A percentile compares a stretch with the other conserved stretches of the same genome.
phyloP scores from a whole-genome alignment of 2,888 invertebrate species.

The Hetaerina titia region DNA sequence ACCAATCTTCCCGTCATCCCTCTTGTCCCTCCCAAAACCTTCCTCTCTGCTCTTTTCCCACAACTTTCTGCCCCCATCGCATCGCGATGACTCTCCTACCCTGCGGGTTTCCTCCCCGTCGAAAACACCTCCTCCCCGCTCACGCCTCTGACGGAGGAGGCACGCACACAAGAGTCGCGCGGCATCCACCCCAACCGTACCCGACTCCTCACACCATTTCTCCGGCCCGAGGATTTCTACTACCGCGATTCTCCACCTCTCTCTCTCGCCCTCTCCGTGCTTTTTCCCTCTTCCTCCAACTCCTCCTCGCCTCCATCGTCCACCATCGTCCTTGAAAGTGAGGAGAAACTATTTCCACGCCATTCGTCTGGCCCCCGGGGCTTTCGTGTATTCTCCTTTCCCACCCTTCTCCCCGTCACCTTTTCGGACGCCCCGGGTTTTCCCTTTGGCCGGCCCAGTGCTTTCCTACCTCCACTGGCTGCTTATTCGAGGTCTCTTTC shows the following conservation, averaged over 20 bases:
- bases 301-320: neutral
- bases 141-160: neutral
- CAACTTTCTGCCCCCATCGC: too few relatives aligned
- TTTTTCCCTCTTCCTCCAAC: neutral
- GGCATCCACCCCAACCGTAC: neutral
- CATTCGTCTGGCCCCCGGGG: neutral
- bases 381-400: neutral
- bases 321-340: neutral
- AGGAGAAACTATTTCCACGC: neutral
- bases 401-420: too few relatives aligned
- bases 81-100: too few relatives aligned
- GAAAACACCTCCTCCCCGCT: too few relatives aligned
- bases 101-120: too few relatives aligned
- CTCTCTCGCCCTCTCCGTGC: neutral
- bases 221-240: slow-evolving; percentile 7
- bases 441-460: too few relatives aligned
- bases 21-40: too few relatives aligned
- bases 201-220: neutral
- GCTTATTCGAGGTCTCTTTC: too few relatives aligned
- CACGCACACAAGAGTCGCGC: neutral
- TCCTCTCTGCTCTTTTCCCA: too few relatives aligned
- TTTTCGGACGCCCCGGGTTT: too few relatives aligned
- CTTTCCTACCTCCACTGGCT: too few relatives aligned
- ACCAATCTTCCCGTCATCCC: neutral
- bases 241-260: neutral